A percentile compares a stretch with the other conserved stretches of the same genome.
These are phyloP conservation scores for Leptopilina myrica DNA, from an alignment of 2,888 invertebrate genomes.

Conservation along the genomic window DNA sequence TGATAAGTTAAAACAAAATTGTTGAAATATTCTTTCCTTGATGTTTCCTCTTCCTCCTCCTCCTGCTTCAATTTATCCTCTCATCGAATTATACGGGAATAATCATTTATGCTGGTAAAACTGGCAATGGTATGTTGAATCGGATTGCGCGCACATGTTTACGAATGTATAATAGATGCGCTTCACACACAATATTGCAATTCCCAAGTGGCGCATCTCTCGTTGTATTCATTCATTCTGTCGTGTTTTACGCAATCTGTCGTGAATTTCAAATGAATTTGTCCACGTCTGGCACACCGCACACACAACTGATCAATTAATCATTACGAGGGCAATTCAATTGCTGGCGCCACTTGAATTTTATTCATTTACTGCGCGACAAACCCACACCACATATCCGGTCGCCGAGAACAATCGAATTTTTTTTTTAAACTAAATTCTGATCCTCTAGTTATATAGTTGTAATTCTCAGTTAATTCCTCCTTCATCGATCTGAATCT, in stretches of 20 bases:
- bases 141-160: constrained; percentile 57
- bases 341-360: constrained; percentile 33
- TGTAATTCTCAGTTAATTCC: too few relatives aligned
- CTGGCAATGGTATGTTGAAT: constrained; percentile 28
- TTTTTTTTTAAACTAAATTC: too few relatives aligned
- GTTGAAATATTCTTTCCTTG: too few relatives aligned
- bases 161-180: constrained; percentile 68
- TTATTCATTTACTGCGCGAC: constrained; percentile 20
- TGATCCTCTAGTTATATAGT: too few relatives aligned
- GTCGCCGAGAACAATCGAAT: too few relatives aligned
- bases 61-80: background rate
- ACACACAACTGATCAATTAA: constrained; percentile 36
- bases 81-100: constrained; percentile 34
- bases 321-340: constrained; percentile 34
- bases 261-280: constrained; percentile 60
- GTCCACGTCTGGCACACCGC: constrained; percentile 6
- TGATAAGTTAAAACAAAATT: too few relatives aligned
- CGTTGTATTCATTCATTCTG: constrained; percentile 59
- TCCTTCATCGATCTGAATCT: too few relatives aligned
- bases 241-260: constrained; percentile 62
- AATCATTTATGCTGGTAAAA: constrained; percentile 30
- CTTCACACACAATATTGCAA: constrained; percentile 60
- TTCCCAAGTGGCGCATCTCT: constrained; percentile 38
- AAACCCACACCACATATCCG: too few relatives aligned
- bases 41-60: constrained; percentile 19